Percentiles rank a stretch among this genome's conserved stretches.
Conservation (phyloP, 2,113 vertebrate genomes). For the Quiscalus mexicanus region DNA sequence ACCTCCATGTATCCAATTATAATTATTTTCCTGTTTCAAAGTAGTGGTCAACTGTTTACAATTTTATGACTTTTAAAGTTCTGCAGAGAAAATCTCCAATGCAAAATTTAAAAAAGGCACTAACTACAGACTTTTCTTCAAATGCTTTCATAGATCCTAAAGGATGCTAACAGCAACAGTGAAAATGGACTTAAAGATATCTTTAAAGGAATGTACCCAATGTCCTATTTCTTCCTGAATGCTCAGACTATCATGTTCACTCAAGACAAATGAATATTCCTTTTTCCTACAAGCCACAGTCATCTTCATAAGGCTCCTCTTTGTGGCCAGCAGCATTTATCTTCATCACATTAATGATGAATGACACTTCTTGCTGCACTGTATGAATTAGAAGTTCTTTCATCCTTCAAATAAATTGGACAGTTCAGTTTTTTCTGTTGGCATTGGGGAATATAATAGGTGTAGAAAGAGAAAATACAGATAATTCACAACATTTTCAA, state of each 20-base stretch:
- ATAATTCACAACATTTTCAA: not conserved
- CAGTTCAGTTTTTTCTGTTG: not conserved
- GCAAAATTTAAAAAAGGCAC: not conserved
- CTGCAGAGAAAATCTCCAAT: not conserved
- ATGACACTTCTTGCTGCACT: not conserved
- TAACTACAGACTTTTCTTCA: not conserved
- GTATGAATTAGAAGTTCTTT: not conserved
- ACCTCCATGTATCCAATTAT: not conserved
- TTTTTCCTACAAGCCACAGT: not conserved
- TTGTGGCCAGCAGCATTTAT: not conserved
- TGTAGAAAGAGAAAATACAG: not conserved
- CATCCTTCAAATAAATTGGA: not conserved
- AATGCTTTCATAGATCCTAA: not conserved
- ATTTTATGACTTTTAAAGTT: not conserved
- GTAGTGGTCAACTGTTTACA: not conserved
- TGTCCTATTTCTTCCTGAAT: not conserved
- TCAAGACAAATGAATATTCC: conserved; percentile 5
- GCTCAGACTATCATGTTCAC: not conserved
- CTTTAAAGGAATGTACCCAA: not conserved
- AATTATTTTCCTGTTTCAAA: not conserved
- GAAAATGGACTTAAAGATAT: not conserved
- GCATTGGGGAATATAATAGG: not conserved
- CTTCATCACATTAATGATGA: conserved; percentile 32
- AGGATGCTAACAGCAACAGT: not conserved
- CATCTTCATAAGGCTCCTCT: conserved; percentile 2